Percentiles rank a stretch among this genome's conserved stretches.
phyloP scores from a whole-genome alignment of 2,888 invertebrate genomes.

The Melanotus villosus region DNA sequence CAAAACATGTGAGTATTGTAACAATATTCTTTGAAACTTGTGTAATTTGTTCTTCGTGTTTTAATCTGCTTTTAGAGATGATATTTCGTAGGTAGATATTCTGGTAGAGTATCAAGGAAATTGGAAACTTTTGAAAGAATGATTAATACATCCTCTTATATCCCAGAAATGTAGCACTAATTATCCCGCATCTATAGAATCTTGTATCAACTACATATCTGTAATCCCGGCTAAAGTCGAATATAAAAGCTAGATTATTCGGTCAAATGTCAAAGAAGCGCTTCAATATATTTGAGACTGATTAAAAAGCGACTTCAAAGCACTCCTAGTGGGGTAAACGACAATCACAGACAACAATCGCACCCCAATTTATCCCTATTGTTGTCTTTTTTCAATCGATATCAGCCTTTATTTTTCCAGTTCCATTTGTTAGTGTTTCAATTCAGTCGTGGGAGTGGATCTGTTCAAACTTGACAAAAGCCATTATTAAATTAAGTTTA shows the following conservation, averaged over 20 bases:
- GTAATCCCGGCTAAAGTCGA: constrained; percentile 47
- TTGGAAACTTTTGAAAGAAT: constrained; percentile 32
- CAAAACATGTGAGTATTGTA: too few relatives aligned
- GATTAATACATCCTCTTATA: constrained; percentile 26
- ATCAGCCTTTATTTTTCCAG: constrained; percentile 63
- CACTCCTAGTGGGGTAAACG: constrained; percentile 65
- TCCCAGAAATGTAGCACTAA: constrained; percentile 37
- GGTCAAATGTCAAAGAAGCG: constrained; percentile 69
- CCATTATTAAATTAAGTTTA: constrained; percentile 47
- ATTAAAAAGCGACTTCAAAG: constrained; percentile 69
- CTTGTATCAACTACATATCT: constrained; percentile 47
- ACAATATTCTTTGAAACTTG: too few relatives aligned
- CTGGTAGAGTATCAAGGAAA: too few relatives aligned
- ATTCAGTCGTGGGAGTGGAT: constrained; percentile 58
- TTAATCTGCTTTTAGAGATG: too few relatives aligned
- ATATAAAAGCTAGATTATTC: constrained; percentile 66
- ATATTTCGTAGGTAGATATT: too few relatives aligned
- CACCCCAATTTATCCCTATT: constrained; percentile 67
- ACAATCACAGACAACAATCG: constrained; percentile 68
- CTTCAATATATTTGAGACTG: constrained; percentile 66
- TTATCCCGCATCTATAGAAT: constrained; percentile 46
- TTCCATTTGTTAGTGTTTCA: constrained; percentile 66
- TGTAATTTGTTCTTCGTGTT: too few relatives aligned
- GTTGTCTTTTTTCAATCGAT: constrained; percentile 69
- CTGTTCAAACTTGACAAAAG: constrained; percentile 54